Base-by-base conservation (phyloP, 2,797 vertebrate genomes). In the Sebastes glaucus region DNA sequence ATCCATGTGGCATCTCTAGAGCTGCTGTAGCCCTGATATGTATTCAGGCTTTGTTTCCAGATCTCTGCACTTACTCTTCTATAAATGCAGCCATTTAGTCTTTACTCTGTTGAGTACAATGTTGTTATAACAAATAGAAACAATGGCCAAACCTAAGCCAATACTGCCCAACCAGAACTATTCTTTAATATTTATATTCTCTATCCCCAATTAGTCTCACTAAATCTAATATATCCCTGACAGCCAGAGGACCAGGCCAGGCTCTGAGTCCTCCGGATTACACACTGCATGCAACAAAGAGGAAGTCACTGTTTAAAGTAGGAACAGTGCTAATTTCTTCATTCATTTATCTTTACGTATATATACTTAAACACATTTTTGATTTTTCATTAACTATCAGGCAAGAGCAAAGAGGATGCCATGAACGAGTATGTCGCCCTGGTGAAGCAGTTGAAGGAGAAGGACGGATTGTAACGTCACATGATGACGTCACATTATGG, bases 341-440 rank as follows among this genome's bases (percentile, higher is more conserved):
- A 25, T 20, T 4, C 0, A 14, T 67, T 30, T 9, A n/a, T 30
- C 3, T 2, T 11, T 7, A 38, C 16, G 10, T 32, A 4, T 56
- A 4, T 55, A 32, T 63, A 11, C 2, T 18, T 35, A 9, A 30
- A 42, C 72, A 11, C 3, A 62, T 13, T 53, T 52, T 46, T 30
- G 1, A 11, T 73, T 69, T 69, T 53, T 46, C 68, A 13, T 57
- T 4, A 28, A n/a, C 35, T 22, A 10, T 38, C 90, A 99, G 98
- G 97, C 35, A 96, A 89, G 83, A 95, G 95, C 88, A 97, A 96
- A 74, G 97, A 98, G 59, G 95, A 96, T 2, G 97, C 97, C 74
- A 94, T 96, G 95, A 96, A 95, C 61, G 94, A 92, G 52, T 96
- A 96, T 80, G 84, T 96, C 69, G 74, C n/a, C 8, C 80, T 93